Evolutionary conservation across 2,888 invertebrate genomes (phyloP).

Genomic region (Deladenus siricidicola): DNA sequence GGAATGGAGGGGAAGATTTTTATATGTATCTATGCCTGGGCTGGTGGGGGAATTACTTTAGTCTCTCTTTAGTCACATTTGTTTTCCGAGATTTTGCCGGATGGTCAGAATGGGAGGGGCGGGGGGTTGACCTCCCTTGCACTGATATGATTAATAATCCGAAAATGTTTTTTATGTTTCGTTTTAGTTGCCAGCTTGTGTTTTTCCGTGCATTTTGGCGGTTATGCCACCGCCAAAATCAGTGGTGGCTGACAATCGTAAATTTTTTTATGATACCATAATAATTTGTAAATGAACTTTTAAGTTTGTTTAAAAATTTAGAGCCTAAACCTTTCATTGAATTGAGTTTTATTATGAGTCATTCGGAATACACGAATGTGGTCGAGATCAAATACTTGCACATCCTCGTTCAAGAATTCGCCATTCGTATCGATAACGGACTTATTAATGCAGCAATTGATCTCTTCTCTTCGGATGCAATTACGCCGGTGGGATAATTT

Average conservation of each 20-base stretch:
- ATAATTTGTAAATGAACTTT: neutral
- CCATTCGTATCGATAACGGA: conserved; percentile 83
- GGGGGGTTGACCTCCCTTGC: no score
- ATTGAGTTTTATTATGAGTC: conserved; percentile 79
- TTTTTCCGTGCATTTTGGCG: conserved; percentile 86
- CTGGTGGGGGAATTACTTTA: no score
- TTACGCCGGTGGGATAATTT: no score
- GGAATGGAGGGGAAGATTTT: no score
- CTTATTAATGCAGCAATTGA: conserved; percentile 77
- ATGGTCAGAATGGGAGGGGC: no score
- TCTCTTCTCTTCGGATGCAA: conserved; percentile 61
- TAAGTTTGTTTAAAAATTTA: conserved; percentile 56
- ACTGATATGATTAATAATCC: neutral
- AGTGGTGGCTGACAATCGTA: conserved; percentile 63
- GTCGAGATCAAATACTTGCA: conserved; percentile 68
- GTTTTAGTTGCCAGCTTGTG: conserved; percentile 67
- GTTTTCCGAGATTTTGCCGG: no score
- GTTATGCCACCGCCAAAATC: conserved; percentile 89
- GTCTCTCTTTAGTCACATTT: no score
- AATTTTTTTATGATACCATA: conserved; percentile 1
- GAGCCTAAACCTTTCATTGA: conserved; percentile 88
- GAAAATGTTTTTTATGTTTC: neutral
- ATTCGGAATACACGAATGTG: conserved; percentile 68
- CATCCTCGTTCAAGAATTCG: conserved; percentile 89
- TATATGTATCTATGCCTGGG: no score